phyloP scores from a whole-genome alignment of 2,888 invertebrate species.

The Kuschelorhynchus macadamiae region DNA sequence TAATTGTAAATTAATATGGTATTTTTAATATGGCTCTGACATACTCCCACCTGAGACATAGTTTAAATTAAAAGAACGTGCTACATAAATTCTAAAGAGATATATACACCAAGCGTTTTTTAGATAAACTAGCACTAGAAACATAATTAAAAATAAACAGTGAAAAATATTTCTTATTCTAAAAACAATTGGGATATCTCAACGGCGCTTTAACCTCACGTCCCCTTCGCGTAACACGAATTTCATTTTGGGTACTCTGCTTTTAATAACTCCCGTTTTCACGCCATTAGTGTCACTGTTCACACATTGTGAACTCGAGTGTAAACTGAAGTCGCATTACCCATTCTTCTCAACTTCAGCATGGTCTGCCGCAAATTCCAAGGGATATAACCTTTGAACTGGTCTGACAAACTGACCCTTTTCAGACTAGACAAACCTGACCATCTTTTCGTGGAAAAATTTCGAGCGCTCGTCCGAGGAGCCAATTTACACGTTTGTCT shows the following conservation, averaged over 20 bases:
- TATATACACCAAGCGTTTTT: too few relatives aligned
- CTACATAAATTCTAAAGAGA: too few relatives aligned
- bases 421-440: constrained; percentile 17
- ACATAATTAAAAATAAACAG: too few relatives aligned
- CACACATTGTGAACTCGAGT: background rate
- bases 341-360: background rate
- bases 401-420: constrained; percentile 31
- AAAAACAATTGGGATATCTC: too few relatives aligned
- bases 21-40: background rate
- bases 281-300: background rate
- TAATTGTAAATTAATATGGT: too few relatives aligned
- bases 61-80: too few relatives aligned
- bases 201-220: constrained; percentile 4
- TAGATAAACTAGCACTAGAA: too few relatives aligned
- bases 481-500: constrained; percentile 52
- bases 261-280: constrained; percentile 29
- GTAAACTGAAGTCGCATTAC: background rate
- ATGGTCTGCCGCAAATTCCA: constrained; percentile 41
- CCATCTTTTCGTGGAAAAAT: constrained; percentile 38
- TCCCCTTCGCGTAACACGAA: constrained; percentile 27
- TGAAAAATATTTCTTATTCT: too few relatives aligned
- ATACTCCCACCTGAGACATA: background rate
- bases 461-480: constrained; percentile 46
- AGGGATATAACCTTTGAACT: constrained; percentile 49
- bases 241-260: constrained; percentile 27